Conservation (phyloP, 2,113 vertebrate genomes). For the Triplophysa rosa region DNA sequence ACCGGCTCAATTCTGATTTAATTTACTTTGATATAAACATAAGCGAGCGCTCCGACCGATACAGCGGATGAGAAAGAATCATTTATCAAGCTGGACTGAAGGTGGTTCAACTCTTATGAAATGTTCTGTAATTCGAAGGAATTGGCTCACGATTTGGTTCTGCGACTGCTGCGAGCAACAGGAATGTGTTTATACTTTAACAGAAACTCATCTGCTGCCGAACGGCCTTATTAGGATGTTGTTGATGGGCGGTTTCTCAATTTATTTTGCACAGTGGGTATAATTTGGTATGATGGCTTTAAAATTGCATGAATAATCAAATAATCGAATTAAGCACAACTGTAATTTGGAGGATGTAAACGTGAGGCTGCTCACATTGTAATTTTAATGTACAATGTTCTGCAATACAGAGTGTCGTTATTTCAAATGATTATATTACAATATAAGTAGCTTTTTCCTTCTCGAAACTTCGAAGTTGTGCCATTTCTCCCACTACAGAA, state of each 20-base stretch:
- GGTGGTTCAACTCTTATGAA: not conserved
- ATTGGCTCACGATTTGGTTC: not conserved
- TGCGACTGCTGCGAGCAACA: not conserved
- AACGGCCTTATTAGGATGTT: constrained; percentile 17
- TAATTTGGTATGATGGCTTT: constrained; percentile 37
- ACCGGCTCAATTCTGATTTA: not conserved
- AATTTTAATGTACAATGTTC: constrained; percentile 18
- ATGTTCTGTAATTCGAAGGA: not conserved
- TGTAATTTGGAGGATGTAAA: constrained; percentile 37
- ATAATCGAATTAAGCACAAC: constrained; percentile 45
- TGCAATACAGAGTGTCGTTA: constrained; percentile 30
- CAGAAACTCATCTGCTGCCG: not conserved
- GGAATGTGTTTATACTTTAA: not conserved
- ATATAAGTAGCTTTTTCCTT: constrained; percentile 20
- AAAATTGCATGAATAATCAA: constrained; percentile 47
- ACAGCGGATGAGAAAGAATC: not conserved
- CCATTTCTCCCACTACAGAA: not conserved
- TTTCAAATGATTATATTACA: constrained; percentile 36
- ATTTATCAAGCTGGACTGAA: not conserved
- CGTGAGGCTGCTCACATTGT: constrained; percentile 28
- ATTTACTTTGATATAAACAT: constrained; percentile 28
- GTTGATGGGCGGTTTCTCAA: constrained; percentile 2
- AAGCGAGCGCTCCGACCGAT: not conserved
- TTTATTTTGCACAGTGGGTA: constrained; percentile 9
- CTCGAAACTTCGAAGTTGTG: constrained; percentile 30